Evolutionary conservation across 2,888 invertebrate genomes (phyloP).

Genomic region (Andrena marginata): DNA sequence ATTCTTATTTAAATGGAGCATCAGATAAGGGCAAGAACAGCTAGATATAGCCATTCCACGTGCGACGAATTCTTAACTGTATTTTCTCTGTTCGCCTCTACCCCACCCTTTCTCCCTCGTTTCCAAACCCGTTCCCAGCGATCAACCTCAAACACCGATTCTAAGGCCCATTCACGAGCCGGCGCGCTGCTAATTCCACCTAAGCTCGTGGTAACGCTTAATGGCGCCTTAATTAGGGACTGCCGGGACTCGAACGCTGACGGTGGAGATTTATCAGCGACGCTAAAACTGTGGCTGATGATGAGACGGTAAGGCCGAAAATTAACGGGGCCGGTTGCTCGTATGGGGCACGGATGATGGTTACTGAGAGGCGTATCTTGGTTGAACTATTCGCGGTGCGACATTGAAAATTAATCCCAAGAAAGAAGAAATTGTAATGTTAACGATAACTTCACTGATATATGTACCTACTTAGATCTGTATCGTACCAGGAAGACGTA

Average conservation of each 20-base stretch:
- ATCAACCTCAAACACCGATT: slow-evolving; percentile 21
- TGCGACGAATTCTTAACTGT: slow-evolving; percentile 79
- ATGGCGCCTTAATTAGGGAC: slow-evolving; percentile 38
- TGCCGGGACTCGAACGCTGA: neutral
- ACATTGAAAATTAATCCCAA: too few relatives aligned
- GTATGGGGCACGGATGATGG: neutral
- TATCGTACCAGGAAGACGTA: too few relatives aligned
- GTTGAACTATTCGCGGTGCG: too few relatives aligned
- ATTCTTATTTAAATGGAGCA: slow-evolving; percentile 79
- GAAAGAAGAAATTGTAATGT: too few relatives aligned
- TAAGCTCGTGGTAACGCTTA: slow-evolving; percentile 16
- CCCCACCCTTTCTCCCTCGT: slow-evolving; percentile 27
- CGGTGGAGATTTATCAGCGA: neutral
- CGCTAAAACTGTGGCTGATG: slow-evolving; percentile 1
- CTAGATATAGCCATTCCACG: slow-evolving; percentile 74
- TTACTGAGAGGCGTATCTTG: neutral
- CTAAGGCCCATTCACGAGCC: slow-evolving; percentile 12
- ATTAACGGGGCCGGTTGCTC: neutral
- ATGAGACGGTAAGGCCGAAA: slow-evolving; percentile 4
- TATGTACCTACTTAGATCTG: too few relatives aligned
- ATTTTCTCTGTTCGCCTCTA: slow-evolving; percentile 47
- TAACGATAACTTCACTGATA: too few relatives aligned
- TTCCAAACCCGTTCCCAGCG: slow-evolving; percentile 17
- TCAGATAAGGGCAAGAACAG: slow-evolving; percentile 77
- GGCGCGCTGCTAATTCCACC: neutral